These are phyloP conservation scores for Gonocerus acuteangulatus DNA, from an alignment of 2,888 invertebrate genomes.

Conservation along the genomic window DNA sequence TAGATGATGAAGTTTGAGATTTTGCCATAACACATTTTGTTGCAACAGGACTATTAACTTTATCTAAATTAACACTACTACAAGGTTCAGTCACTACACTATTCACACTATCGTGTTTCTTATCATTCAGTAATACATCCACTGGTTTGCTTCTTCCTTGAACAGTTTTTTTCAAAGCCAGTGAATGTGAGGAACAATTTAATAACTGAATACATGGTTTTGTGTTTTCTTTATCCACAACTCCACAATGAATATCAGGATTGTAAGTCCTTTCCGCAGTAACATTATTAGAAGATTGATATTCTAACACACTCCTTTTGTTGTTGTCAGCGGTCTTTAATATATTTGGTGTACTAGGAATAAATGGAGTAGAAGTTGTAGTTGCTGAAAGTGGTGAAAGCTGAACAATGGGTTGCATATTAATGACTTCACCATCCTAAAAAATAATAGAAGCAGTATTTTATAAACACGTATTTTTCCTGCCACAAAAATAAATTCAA, in stretches of 20 bases:
- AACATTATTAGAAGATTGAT: conserved; percentile 23
- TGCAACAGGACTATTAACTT: background rate
- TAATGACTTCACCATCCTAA: background rate
- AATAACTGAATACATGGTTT: conserved; percentile 65
- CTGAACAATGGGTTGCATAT: conserved; percentile 18
- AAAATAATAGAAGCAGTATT: background rate
- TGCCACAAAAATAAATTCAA: too few species aligned
- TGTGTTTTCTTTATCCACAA: conserved; percentile 55
- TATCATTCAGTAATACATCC: conserved; percentile 51
- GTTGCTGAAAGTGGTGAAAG: conserved; percentile 2
- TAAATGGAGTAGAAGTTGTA: background rate
- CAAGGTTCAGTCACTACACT: background rate
- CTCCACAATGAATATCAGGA: conserved; percentile 77
- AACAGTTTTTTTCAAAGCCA: conserved; percentile 62
- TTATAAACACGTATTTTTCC: too few species aligned
- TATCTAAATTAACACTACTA: background rate
- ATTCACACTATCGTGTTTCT: background rate
- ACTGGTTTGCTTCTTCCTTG: conserved; percentile 64
- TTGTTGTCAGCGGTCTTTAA: conserved; percentile 4
- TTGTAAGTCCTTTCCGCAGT: conserved; percentile 52
- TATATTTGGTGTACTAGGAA: conserved; percentile 5
- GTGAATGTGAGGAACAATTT: conserved; percentile 51
- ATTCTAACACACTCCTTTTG: background rate
- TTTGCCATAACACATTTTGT: too few species aligned
- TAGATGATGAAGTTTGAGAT: too few species aligned